Conservation (phyloP, 2,113 vertebrate species). For the Arizona elegans region DNA sequence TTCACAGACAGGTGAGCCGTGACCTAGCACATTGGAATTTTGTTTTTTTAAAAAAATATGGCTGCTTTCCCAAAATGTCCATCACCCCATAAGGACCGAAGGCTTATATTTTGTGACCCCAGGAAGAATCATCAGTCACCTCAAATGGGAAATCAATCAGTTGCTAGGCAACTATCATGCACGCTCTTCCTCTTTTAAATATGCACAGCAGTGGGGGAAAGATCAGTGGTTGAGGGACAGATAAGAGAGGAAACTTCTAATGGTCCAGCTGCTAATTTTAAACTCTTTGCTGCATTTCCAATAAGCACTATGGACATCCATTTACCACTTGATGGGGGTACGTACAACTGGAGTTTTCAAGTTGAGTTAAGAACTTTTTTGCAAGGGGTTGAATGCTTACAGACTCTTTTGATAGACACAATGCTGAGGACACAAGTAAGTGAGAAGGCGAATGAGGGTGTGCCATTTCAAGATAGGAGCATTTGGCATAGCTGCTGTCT, state of each 20-base stretch:
- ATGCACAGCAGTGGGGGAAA: background rate
- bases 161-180: background rate
- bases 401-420: background rate
- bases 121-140: background rate
- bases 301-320: background rate
- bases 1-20: no score
- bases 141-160: background rate
- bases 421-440: background rate
- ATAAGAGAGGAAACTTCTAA: background rate
- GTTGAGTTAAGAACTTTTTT: background rate
- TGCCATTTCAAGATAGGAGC: background rate
- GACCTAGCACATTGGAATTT: no score
- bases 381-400: no score
- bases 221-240: background rate
- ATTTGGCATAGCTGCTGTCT: background rate
- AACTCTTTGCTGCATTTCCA: background rate
- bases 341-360: background rate
- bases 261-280: background rate
- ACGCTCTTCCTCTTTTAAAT: background rate
- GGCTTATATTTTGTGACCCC: background rate
- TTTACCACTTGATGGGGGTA: no score
- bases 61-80: background rate
- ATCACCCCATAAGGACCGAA: background rate
- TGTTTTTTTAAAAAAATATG: background rate
- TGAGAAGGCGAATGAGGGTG: background rate